Evolutionary conservation across 2,888 invertebrate genomes (phyloP).

Genomic region (Ecdyonurus torrentis): DNA sequence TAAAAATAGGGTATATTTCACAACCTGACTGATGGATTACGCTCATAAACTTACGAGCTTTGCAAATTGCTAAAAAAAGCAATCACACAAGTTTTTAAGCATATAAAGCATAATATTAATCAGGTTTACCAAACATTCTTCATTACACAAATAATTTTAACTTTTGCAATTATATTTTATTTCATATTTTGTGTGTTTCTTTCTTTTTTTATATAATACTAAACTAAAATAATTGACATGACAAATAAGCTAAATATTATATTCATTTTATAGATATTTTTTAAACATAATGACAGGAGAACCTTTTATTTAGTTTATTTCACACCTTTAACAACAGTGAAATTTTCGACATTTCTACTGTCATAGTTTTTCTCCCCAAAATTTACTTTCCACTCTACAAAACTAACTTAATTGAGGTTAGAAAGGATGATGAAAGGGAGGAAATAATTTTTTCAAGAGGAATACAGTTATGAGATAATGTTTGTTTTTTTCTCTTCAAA

Average conservation of each 20-base stretch:
- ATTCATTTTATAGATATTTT: background rate
- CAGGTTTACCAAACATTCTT: background rate
- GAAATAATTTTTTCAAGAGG: background rate
- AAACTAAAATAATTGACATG: background rate
- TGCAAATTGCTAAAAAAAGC: background rate
- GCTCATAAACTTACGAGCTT: background rate
- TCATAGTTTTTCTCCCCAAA: background rate
- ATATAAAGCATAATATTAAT: background rate
- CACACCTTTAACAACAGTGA: too few species aligned
- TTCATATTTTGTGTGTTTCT: too few species aligned
- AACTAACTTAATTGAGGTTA: background rate
- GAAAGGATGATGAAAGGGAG: background rate
- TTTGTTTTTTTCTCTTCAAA: background rate
- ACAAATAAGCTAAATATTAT: background rate
- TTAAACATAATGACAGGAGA: background rate
- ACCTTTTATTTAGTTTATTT: background rate
- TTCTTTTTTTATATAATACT: background rate
- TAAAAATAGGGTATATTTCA: background rate
- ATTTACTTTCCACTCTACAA: background rate
- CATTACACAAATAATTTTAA: background rate
- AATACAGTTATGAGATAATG: background rate
- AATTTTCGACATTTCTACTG: background rate
- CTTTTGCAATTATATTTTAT: background rate
- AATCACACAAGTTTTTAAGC: background rate
- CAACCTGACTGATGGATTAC: background rate